Conservation (phyloP, 2,888 invertebrate genomes). For the Chouioia cunea region DNA sequence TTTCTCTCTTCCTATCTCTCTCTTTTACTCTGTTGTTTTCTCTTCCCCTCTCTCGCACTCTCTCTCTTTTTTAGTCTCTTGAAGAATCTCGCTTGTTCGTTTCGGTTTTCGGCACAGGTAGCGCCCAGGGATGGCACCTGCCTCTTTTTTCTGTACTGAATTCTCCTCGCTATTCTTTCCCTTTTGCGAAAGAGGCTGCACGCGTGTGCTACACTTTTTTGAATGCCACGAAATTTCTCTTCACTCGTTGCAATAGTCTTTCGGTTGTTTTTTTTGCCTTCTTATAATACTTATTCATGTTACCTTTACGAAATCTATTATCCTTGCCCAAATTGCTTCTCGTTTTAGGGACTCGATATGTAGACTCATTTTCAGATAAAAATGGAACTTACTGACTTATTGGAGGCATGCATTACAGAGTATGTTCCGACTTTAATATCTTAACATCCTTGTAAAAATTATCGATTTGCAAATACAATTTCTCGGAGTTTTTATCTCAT, state of each 20-base stretch:
- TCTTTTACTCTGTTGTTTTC: slow-evolving; percentile 25
- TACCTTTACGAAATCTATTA: slow-evolving; percentile 23
- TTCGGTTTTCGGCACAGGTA: slow-evolving; percentile 27
- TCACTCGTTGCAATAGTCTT: neutral
- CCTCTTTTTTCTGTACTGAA: slow-evolving; percentile 39
- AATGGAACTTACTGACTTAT: slow-evolving; percentile 10
- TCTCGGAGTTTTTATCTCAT: too few species aligned
- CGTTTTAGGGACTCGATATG: slow-evolving; percentile 17
- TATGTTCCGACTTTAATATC: too few species aligned
- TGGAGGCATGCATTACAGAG: slow-evolving; percentile 25
- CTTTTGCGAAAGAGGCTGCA: slow-evolving; percentile 25
- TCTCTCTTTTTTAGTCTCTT: too few species aligned
- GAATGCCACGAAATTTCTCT: slow-evolving; percentile 28
- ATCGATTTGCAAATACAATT: too few species aligned
- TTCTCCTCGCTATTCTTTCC: slow-evolving; percentile 34
- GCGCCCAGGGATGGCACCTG: slow-evolving; percentile 50
- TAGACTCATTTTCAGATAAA: slow-evolving; percentile 6
- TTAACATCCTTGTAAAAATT: too few species aligned
- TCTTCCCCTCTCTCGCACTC: too few species aligned
- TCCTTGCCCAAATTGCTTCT: slow-evolving; percentile 30
- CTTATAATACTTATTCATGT: neutral
- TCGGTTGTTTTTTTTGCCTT: neutral
- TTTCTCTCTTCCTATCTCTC: slow-evolving; percentile 3
- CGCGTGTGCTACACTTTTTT: slow-evolving; percentile 42
- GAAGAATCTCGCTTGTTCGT: slow-evolving; percentile 12